These are phyloP conservation scores for Taenioides sp. DNA, from an alignment of 2,797 vertebrate species.

Conservation along the genomic window DNA sequence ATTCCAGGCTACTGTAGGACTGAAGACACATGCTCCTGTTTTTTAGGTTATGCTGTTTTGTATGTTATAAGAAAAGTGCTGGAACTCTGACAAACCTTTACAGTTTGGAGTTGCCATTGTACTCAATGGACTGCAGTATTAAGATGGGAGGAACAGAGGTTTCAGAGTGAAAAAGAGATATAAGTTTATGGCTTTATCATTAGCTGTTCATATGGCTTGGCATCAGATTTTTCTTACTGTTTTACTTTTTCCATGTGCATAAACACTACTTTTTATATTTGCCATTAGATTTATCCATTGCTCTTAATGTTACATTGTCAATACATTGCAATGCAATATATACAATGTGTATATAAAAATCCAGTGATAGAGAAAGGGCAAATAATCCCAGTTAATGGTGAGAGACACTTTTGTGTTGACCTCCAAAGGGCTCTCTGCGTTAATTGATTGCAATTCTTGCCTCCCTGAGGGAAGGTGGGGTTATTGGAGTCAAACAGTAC, in stretches of 20 bases:
- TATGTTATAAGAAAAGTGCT: conserved; percentile 2
- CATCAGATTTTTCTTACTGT: conserved; percentile 6
- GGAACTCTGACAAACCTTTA: conserved; percentile 25
- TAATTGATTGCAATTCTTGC: conserved; percentile 74
- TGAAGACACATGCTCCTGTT: conserved; percentile 28
- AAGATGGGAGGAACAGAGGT: conserved; percentile 23
- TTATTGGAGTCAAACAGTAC: conserved; percentile 60
- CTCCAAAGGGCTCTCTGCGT: conserved; percentile 72
- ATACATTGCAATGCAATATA: conserved; percentile 30
- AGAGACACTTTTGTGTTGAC: conserved; percentile 70
- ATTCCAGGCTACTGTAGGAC: conserved; percentile 14
- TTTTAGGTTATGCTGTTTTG: conserved; percentile 8
- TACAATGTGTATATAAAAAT: conserved; percentile 29
- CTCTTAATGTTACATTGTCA: background rate
- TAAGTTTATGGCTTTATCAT: conserved; percentile 20
- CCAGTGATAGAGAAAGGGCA: conserved; percentile 35
- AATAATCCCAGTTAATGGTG: conserved; percentile 60
- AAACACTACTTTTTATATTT: conserved; percentile 1
- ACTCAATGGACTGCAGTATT: conserved; percentile 7
- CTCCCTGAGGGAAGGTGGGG: conserved; percentile 56
- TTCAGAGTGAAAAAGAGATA: conserved; percentile 35
- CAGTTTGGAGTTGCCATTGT: conserved; percentile 28
- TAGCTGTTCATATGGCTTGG: conserved; percentile 13
- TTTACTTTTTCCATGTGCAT: background rate
- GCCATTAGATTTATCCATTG: no score